These are phyloP conservation scores for Bombycilla garrulus DNA, from an alignment of 2,113 vertebrate species.

Conservation along the genomic window DNA sequence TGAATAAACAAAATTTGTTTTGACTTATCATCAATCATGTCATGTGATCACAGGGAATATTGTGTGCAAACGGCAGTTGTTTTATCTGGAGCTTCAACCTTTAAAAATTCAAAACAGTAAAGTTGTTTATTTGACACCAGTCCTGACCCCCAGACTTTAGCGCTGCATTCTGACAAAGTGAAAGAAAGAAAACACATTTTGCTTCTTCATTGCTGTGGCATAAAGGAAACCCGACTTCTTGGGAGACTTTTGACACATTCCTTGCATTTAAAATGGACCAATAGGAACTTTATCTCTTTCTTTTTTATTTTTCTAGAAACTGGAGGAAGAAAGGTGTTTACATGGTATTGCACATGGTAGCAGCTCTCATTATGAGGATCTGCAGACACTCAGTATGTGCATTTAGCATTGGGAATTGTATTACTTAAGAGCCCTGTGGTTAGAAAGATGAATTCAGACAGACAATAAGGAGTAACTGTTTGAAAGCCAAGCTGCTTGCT, in stretches of 20 bases:
- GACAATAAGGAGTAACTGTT: slow-evolving; percentile 52
- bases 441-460: slow-evolving; percentile 63
- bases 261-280: slow-evolving; percentile 57
- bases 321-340: slow-evolving; percentile 69
- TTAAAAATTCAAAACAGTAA: slow-evolving; percentile 81
- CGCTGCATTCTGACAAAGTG: slow-evolving; percentile 71
- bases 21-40: slow-evolving; percentile 82
- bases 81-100: slow-evolving; percentile 78
- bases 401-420: slow-evolving; percentile 63
- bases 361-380: slow-evolving; percentile 40
- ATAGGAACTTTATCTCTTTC: slow-evolving; percentile 45
- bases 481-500: slow-evolving; percentile 31
- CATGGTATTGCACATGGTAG: slow-evolving; percentile 47
- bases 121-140: slow-evolving; percentile 79
- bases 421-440: slow-evolving; percentile 62
- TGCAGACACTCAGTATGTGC: slow-evolving; percentile 39
- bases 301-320: slow-evolving; percentile 66
- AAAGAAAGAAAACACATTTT: slow-evolving; percentile 75
- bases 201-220: slow-evolving; percentile 65
- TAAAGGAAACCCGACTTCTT: slow-evolving; percentile 63
- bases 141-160: slow-evolving; percentile 72
- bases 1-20: slow-evolving; percentile 81
- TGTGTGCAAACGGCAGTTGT: slow-evolving; percentile 76
- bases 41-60: slow-evolving; percentile 76
- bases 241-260: slow-evolving; percentile 60